Evolutionary conservation across 2,797 vertebrate genomes (phyloP), one percentile per base, ranked within the genome.

Genomic region (Telmatherina bonti): DNA sequence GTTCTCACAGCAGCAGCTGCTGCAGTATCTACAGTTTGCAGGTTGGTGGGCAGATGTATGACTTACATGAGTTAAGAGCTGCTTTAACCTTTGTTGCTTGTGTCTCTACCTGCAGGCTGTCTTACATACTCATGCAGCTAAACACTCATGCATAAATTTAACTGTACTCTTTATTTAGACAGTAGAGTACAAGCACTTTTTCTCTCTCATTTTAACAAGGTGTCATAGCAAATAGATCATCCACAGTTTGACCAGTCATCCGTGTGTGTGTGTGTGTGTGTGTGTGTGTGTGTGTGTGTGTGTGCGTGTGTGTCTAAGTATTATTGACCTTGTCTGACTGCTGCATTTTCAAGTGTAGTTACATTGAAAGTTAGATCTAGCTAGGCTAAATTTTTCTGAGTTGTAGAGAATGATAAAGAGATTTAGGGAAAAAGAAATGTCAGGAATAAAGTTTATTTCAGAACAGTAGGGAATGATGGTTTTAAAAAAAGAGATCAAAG

Each of bases 51-150:
- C 54, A 83, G 78, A 89, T 70, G 57, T 79, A 85, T 87, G 81
- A 90, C 68, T 82, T 86, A 83, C 83, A 84, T 72, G 79, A 88
- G 79, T 91, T 92, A 93, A 93, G 87, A 91, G 88, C 86, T 90
- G 85, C 78, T 93, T 91, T 93, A 92, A 93, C 93, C 90, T 94
- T 93, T 93, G 74, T 79, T 57, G 29, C 81, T 88, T 74, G 64
- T 80, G 85, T 83, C 77, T 82, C 69, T 84, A 88, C 83, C 88
- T 53, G 27, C 26, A 53, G 43, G 7, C 43, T 45, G 43, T 18
- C 18, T 41, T 45, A 45, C 20, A n/a, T n/a, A 45, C 20, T n/a
- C 43, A n/a, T 45, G 43, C 43, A 45, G 20, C 20, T 45, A n/a
- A n/a, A 45, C 43, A n/a, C 18, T 45, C 20, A 41, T 45, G 43